Conservation (phyloP, 2,888 invertebrate species). For the Lycophotia porphyrea region DNA sequence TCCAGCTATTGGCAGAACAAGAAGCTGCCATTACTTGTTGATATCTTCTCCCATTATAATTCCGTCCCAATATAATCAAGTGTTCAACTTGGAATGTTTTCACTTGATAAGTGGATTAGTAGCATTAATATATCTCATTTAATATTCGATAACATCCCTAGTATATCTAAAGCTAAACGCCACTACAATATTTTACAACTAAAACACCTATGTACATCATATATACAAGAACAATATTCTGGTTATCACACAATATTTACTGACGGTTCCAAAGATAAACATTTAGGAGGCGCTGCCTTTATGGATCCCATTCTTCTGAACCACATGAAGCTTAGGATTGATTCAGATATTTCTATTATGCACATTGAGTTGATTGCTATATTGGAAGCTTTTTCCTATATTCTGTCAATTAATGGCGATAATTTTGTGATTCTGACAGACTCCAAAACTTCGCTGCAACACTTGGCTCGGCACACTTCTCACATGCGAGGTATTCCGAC, state of each 20-base stretch:
- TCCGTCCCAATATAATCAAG: not conserved
- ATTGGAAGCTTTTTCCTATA: not conserved
- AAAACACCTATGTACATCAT: not conserved
- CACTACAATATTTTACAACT: not conserved
- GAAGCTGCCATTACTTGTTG: too few species aligned
- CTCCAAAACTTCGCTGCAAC: constrained; percentile 15
- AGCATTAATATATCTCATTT: not conserved
- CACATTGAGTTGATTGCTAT: constrained; percentile 12
- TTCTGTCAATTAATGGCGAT: constrained; percentile 2
- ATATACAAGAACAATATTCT: not conserved
- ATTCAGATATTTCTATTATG: constrained; percentile 12
- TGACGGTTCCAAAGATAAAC: constrained; percentile 7
- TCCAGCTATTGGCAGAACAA: too few species aligned
- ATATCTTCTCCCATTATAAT: too few species aligned
- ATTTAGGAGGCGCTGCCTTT: constrained; percentile 1
- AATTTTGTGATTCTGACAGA: not conserved
- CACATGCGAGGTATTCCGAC: constrained; percentile 10
- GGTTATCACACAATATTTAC: constrained; percentile 3
- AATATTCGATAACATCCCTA: not conserved
- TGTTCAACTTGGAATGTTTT: not conserved
- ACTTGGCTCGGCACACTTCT: constrained; percentile 18
- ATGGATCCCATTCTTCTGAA: not conserved
- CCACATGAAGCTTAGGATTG: constrained; percentile 1
- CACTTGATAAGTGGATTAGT: not conserved
- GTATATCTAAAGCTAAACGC: not conserved